Conservation (phyloP, 2,797 vertebrate species). For the Oreochromis mossambicus region DNA sequence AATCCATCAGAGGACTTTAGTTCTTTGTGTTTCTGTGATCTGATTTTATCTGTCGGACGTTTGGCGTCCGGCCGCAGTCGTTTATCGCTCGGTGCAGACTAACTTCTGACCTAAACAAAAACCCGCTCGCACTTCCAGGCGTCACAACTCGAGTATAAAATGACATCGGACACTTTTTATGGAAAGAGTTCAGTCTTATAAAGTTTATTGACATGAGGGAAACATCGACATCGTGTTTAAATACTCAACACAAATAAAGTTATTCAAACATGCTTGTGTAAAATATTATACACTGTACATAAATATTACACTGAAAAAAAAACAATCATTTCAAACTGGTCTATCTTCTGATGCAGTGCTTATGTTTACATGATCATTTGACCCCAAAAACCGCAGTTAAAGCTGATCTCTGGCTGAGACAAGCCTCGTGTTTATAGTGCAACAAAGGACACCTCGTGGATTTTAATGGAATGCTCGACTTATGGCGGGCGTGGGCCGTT, state of each 20-base stretch:
- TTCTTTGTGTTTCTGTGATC: neutral
- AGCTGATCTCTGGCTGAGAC: neutral
- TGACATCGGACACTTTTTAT: conserved; percentile 37
- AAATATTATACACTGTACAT: conserved; percentile 70
- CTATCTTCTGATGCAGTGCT: conserved; percentile 19
- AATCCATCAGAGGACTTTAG: neutral
- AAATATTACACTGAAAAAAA: conserved; percentile 27
- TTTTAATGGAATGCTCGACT: conserved; percentile 81
- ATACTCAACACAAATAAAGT: conserved; percentile 74
- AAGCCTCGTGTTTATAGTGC: conserved; percentile 36
- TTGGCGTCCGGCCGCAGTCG: neutral
- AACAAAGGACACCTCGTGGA: neutral
- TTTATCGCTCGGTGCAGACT: neutral
- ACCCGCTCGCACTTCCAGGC: conserved; percentile 1
- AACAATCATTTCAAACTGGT: neutral
- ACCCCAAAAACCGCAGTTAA: neutral
- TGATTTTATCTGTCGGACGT: neutral
- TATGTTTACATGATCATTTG: neutral
- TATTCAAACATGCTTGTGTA: conserved; percentile 70
- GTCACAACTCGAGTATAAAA: conserved; percentile 6
- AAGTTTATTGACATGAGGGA: conserved; percentile 76
- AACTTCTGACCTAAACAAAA: conserved; percentile 25
- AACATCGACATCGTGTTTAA: conserved; percentile 73
- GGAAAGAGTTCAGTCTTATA: conserved; percentile 40
- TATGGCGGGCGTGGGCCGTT: conserved; percentile 81